Percentiles rank a stretch among this genome's conserved stretches.
phyloP scores from a whole-genome alignment of 2,113 vertebrate genomes.

The Phasianus colchicus region DNA sequence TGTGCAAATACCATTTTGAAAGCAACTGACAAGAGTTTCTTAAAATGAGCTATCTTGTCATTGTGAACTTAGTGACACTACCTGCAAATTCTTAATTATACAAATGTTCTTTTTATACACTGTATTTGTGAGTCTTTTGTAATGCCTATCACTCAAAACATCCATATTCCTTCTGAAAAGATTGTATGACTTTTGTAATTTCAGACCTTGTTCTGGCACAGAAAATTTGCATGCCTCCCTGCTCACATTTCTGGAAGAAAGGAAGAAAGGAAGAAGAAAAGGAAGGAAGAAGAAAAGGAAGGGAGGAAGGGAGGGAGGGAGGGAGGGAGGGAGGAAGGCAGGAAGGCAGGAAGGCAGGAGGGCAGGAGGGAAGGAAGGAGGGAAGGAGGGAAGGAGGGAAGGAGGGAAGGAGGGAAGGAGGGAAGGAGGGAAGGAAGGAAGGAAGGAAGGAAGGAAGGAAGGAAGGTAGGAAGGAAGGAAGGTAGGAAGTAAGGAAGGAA shows the following conservation, averaged over 20 bases:
- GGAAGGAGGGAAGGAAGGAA: too few relatives aligned
- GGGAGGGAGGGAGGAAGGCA: not conserved
- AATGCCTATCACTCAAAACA: rapidly evolving
- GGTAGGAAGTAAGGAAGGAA: not conserved
- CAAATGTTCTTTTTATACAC: not conserved
- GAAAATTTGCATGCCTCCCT: not conserved
- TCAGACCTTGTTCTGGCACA: not conserved
- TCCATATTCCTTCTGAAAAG: not conserved
- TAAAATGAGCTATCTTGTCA: not conserved
- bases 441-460: not conserved
- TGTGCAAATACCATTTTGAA: not conserved
- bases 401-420: too few relatives aligned
- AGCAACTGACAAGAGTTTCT: not conserved
- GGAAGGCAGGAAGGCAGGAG: not conserved
- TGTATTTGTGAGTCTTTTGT: not conserved
- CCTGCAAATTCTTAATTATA: not conserved
- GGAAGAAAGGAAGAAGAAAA: too few relatives aligned
- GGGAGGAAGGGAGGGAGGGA: not conserved
- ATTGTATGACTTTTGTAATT: not conserved
- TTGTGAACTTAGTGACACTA: not conserved
- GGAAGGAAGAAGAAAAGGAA: not conserved
- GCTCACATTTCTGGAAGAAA: not conserved
- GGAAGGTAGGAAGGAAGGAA: too few relatives aligned
- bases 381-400: too few relatives aligned
- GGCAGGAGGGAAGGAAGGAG: too few relatives aligned